Evolutionary conservation across 1,140 invertebrate genomes (phyloP), one percentile per base, ranked within the genome.

Genomic region (Daktulosphaira vitifoliae): DNA sequence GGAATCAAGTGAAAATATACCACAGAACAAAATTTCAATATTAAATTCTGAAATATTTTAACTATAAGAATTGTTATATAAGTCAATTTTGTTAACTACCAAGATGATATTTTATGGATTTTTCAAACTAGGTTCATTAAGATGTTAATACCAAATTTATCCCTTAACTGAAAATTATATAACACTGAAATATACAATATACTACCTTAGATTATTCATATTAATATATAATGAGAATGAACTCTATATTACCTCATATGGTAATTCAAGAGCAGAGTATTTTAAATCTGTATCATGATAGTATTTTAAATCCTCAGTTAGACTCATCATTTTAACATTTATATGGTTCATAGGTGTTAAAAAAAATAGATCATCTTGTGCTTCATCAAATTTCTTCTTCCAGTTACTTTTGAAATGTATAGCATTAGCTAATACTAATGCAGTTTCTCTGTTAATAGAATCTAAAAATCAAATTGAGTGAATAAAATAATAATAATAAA

Each of bases 361-460:
- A 72, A 75, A 72, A 74, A 82, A 87, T 49, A 71, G 71, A 66
- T 72, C 72, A 13, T 72, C 74, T 51, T 37, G 65, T 0, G 79
- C 52, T 2, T 69, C 72, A 65, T 78, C 68, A 69, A 88, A 88
- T 67, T 79, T 72, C 11, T 74, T 72, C 39, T 75, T 70, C 86
- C 85, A 88, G 13, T 74, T 75, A 51, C 84, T 87, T 77, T 90
- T 92, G 74, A 93, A 94, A 73, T 92, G 90, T 33, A 93, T 78
- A 11, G 88, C 89, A 76, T 92, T 93, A 2, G 89, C 76, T 1
- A 92, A 75, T 6, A 92, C 79, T 25, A 90, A 66, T 56, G 76
- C 79, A 69, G 81, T 83, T 18, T 76, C 69, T 15, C 71, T 66
- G 66, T 78, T 69, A 4, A 88, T 75, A 68, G 74, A 75, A 70